These are phyloP conservation scores for Tenthredo amoena DNA, from an alignment of 2,888 invertebrate genomes.

Conservation along the genomic window DNA sequence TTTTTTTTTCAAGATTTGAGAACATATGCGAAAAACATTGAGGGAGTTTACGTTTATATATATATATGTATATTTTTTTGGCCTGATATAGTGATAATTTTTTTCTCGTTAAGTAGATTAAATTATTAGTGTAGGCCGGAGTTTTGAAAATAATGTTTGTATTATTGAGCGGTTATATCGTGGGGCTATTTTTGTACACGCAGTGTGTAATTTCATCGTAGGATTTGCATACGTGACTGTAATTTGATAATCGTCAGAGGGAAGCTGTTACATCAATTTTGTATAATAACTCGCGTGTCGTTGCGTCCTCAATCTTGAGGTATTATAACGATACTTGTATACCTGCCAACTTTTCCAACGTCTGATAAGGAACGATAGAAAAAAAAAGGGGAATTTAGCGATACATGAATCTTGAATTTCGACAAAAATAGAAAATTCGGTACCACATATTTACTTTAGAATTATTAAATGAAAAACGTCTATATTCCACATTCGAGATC, in stretches of 20 bases:
- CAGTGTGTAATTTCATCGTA: neutral
- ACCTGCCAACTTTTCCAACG: neutral
- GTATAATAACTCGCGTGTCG: neutral
- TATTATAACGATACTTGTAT: slow-evolving; percentile 3
- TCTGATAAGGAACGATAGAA: neutral
- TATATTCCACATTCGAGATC: neutral
- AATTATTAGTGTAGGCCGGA: neutral
- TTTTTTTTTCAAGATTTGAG: neutral
- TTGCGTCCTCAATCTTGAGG: neutral
- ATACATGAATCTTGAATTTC: neutral
- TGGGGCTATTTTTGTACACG: neutral
- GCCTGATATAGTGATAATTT: too few species aligned
- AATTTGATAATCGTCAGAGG: neutral
- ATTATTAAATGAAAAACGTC: neutral
- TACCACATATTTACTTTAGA: neutral
- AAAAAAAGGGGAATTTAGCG: neutral
- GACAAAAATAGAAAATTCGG: neutral
- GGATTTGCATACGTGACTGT: slow-evolving; percentile 2
- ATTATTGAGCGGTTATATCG: slow-evolving; percentile 5
- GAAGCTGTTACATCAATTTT: neutral
- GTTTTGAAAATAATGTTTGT: neutral
- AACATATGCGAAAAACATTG: neutral
- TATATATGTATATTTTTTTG: too few species aligned
- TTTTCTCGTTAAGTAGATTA: neutral
- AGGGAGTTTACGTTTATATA: neutral